Base-by-base conservation (phyloP, 2,113 vertebrate genomes). In the Hemicordylus capensis region DNA sequence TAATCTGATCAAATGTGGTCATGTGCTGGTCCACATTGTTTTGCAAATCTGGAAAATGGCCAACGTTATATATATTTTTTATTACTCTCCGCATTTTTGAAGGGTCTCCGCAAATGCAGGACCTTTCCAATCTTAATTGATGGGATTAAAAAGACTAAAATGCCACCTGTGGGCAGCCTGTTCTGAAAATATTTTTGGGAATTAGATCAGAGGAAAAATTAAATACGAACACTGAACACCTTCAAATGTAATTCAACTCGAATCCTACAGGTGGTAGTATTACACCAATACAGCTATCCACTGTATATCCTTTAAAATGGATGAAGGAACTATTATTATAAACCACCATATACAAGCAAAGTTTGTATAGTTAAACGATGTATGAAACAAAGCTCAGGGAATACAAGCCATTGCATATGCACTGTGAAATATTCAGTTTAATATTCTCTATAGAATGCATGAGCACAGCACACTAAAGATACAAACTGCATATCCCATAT, bases 181-280 rank as follows among this genome's bases (percentile, higher is more conserved):
- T 64, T 44, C 20, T 89, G 78, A n/a, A 86, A 39, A 74, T 89
- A 85, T 39, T 78, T 72, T 56, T 83, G 56, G 74, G n/a, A 58
- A 76, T 0, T 37, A 76, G 66, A 3, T 26, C 14, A 19, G 15
- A 28, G 69, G 74, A 85, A 90, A 85, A n/a, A 0, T 2, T 24
- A 59, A 77, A 8, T 58, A 15, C 39, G 22, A 17, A 54, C 28
- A 12, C 69, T 14, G 83, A 85, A 77, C 48, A 73, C 46, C 24
- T 88, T 70, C 58, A 85, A 46, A 54, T 78, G 31, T 0, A 0
- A 39, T 81, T 88, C 74, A 17, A 58, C 48, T 34, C 82, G 39
- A 76, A 0, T 44, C 48, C 48, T 83, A 86, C 28, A 90, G 72
- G 2, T 74, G 91, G 42, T 73, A 80, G n/a, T 73, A 83, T 74